A percentile compares a stretch with the other conserved stretches of the same genome.
phyloP scores from a whole-genome alignment of 1,140 invertebrate genomes.

The Drosophila novamexicana region DNA sequence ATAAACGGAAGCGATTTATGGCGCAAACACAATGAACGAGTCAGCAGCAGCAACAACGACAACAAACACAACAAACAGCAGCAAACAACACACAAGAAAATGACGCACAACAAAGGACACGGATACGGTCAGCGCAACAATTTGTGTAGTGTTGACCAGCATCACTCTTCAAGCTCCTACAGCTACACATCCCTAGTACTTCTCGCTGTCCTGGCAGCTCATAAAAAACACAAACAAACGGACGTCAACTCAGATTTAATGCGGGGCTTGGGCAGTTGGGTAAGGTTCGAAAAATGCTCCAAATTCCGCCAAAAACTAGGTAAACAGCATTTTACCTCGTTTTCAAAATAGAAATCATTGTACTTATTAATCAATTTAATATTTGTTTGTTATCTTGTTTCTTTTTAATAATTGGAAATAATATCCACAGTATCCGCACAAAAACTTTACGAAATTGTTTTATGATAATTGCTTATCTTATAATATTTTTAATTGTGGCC shows the following conservation, averaged over 20 bases:
- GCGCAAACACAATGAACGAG: constrained; percentile 81
- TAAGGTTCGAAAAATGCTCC: background rate
- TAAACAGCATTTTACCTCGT: constrained; percentile 10
- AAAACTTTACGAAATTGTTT: no score
- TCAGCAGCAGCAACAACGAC: constrained; percentile 52
- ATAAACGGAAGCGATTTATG: constrained; percentile 83
- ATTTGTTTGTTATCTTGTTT: no score
- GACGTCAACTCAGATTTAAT: constrained; percentile 55
- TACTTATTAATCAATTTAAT: no score
- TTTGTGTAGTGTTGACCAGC: constrained; percentile 78
- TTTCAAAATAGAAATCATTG: no score
- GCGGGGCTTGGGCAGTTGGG: background rate
- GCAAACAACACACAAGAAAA: constrained; percentile 41
- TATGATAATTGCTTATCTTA: no score
- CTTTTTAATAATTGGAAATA: no score
- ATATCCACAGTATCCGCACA: no score
- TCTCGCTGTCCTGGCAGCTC: constrained; percentile 58
- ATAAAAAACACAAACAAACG: constrained; percentile 78
- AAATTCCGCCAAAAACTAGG: constrained; percentile 45
- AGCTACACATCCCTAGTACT: background rate
- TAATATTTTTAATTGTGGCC: no score
- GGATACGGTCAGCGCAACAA: constrained; percentile 70
- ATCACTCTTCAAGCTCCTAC: constrained; percentile 17
- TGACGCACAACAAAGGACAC: constrained; percentile 53
- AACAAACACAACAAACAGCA: constrained; percentile 22